Evolutionary conservation across 2,888 invertebrate genomes (phyloP), one percentile per base, ranked within the genome.

Genomic region (Himalopsyche kuldschensis): DNA sequence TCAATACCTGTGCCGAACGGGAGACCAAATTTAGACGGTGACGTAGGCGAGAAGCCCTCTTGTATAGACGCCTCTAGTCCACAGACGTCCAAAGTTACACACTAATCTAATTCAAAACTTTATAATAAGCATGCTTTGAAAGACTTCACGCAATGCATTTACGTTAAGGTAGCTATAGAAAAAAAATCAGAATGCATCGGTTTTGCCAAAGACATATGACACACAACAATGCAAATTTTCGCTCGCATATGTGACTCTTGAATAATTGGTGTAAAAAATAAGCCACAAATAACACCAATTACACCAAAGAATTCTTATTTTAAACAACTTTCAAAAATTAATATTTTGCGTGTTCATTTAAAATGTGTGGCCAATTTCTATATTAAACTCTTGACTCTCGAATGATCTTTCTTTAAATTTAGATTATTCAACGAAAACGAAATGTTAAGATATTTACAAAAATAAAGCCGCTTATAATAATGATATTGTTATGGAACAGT

Each of bases 21-120:
- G 80, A 31, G 63, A 75, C 85, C 83, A 82, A 83, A 85, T 85
- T 85, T 82, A 83, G 83, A 20, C 75, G 77, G 78, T 82, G 82
- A 84, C 82, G 82, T 84, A 30, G 80, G 30, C 31, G 17, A 41
- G 41, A 35, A 41, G n/a, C 41, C 76, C 41, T 35, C 32, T 10
- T 75, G 82, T 79, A 79, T 78, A 41, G 47, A 46, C 79, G 75
- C 79, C 82, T 82, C 75, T 75, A 48, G 17, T 32, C 30, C 27
- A 46, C 47, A 35, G 32, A 17, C 32, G 20, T 24, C n/a, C 20
- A 20, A 32, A 41, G 41, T 1, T n/a, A 31, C 32, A 35, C n/a
- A n/a, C 35, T 20, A 69, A 69, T 1, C 69, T 69, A 69, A 69
- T 27, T 24, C 69, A 69, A 30, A 69, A 15, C 20, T 69, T 69